Evolutionary conservation across 2,113 vertebrate genomes (phyloP), one percentile per base, ranked within the genome.

Genomic region (Etheostoma spectabile): DNA sequence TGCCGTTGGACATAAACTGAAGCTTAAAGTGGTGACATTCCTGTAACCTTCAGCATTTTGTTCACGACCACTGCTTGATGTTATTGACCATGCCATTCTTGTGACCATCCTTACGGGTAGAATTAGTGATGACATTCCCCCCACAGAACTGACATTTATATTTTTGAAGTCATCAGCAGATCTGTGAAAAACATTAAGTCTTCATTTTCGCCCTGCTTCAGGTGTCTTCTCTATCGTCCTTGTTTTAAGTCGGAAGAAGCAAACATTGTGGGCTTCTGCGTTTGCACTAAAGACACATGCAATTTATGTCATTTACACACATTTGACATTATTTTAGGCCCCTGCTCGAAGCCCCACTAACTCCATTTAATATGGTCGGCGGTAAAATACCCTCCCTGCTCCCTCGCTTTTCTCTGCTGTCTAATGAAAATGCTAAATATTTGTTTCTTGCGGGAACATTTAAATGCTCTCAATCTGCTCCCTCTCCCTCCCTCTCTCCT

Each of bases 351-450:
- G 89, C 69, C 69, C 85, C 74, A 90, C 80, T 93, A 85, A 88
- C 90, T 87, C 77, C 33, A 57, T 91, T 90, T 91, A 87, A 84
- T 91, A 70, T 79, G 85, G 88, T 91, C 84, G 79, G 46, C 82
- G 55, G 79, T 71, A 68, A 88, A 91, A 82, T 57, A 70, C 62
- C 80, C 77, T 60, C 57, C 33, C 27, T 59, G 48, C 51, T 48
- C 61, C 22, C 46, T 80, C 33, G 48, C 67, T 78, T 73, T 71
- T 61, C 69, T 79, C 74, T 73, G 77, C 82, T 68, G 76, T 71
- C 79, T 87, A 87, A 89, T 91, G 60, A 90, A n/a, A 89, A 92
- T 88, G 85, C 77, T 86, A 86, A 92, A 88, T 91, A 90, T 93
- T 92, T 89, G 80, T 82, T 88, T 91, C 91, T 91, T 70, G 15